A percentile compares a stretch with the other conserved stretches of the same genome.
Conservation (phyloP, 2,888 invertebrate genomes). For the Aporophyla lueneburgensis region DNA sequence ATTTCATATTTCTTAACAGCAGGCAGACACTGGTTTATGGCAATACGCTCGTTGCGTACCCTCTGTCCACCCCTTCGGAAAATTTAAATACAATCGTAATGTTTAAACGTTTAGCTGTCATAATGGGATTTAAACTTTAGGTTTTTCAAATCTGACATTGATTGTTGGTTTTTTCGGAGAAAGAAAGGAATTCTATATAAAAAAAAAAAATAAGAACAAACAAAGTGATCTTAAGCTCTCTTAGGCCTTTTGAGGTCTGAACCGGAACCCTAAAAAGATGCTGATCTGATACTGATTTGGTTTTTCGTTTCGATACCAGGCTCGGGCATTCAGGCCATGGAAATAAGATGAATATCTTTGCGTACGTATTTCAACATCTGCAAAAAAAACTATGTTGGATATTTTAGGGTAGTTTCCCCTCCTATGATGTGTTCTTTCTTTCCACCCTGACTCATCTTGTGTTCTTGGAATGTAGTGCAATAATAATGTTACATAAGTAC, state of each 20-base stretch:
- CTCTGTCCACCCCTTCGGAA: background rate
- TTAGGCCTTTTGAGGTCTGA: background rate
- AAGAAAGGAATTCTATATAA: background rate
- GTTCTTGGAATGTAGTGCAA: slow-evolving; percentile 17
- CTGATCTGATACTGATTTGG: background rate
- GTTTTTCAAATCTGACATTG: background rate
- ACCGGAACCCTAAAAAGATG: too few relatives aligned
- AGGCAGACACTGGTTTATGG: background rate
- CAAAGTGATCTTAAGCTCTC: background rate
- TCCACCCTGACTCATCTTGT: slow-evolving; percentile 19
- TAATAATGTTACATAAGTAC: background rate
- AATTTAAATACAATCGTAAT: background rate
- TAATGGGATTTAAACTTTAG: background rate
- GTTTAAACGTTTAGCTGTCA: background rate
- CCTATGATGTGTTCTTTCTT: slow-evolving; percentile 16
- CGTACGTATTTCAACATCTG: background rate
- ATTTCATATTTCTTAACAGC: background rate
- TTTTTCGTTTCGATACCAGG: background rate
- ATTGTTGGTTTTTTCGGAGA: background rate
- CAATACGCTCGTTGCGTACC: background rate
- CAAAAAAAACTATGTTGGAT: background rate
- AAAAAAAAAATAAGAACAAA: too few relatives aligned
- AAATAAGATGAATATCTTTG: background rate
- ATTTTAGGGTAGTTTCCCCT: slow-evolving; percentile 4
- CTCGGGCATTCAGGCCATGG: background rate